A percentile compares a stretch with the other conserved stretches of the same genome.
phyloP scores from a whole-genome alignment of 2,888 invertebrate species.

The Cordylochernes scorpioides region DNA sequence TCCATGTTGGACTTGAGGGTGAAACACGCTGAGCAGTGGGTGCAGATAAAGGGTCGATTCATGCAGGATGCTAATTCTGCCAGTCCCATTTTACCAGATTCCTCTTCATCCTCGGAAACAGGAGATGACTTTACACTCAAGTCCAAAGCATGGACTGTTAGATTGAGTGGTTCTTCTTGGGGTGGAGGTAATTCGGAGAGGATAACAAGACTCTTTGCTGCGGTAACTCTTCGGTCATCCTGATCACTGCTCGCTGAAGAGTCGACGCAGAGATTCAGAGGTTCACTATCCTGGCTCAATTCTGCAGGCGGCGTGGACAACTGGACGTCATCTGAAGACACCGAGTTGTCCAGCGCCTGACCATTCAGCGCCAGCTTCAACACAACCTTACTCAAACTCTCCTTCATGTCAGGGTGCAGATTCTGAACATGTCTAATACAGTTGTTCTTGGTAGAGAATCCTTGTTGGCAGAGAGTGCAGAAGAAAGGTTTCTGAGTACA shows the following conservation, averaged over 20 bases:
- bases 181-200: constrained; percentile 8
- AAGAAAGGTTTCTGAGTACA: constrained; percentile 21
- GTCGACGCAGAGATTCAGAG: constrained; percentile 30
- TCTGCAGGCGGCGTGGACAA: constrained; percentile 8
- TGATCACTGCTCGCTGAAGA: constrained; percentile 8
- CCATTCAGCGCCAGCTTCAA: constrained; percentile 5
- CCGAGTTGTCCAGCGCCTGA: constrained; percentile 1
- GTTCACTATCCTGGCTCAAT: constrained; percentile 16
- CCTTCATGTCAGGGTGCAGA: constrained; percentile 19
- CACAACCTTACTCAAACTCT: constrained; percentile 11
- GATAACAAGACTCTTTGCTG: constrained; percentile 9
- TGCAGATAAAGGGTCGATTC: constrained; percentile 53
- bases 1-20: constrained; percentile 76
- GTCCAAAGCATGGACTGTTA: constrained; percentile 38
- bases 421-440: constrained; percentile 23
- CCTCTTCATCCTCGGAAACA: not conserved
- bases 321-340: constrained; percentile 1
- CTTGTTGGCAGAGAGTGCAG: constrained; percentile 21
- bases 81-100: constrained; percentile 1
- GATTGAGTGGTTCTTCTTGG: constrained; percentile 16
- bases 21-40: constrained; percentile 65
- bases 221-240: constrained; percentile 10
- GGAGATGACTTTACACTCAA: constrained; percentile 28
- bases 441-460: constrained; percentile 23
- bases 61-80: constrained; percentile 7